Conservation (phyloP, 2,797 vertebrate genomes). For the Phyllotis vaccarum region DNA sequence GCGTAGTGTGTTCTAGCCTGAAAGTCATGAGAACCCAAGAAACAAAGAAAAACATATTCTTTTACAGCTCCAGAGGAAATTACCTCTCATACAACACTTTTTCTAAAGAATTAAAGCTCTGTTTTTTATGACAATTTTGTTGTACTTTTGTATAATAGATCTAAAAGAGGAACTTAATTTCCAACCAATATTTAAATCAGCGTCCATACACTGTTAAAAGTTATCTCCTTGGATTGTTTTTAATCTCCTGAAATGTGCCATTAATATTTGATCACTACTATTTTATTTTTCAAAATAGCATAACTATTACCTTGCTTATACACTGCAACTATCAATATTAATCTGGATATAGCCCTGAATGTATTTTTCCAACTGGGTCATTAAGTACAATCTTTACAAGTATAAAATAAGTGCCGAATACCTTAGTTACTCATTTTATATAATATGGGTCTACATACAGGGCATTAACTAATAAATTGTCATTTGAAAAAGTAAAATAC, state of each 20-base stretch:
- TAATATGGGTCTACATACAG: neutral
- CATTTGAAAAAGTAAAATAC: conserved; percentile 28
- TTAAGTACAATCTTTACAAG: neutral
- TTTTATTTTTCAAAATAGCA: conserved; percentile 35
- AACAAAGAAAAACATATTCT: neutral
- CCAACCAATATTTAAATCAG: neutral
- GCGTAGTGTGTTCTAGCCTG: neutral
- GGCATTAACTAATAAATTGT: neutral
- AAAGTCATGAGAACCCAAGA: neutral
- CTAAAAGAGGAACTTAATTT: neutral
- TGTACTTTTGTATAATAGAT: neutral
- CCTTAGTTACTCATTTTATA: neutral
- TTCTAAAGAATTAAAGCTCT: neutral
- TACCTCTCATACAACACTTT: neutral
- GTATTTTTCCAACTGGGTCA: neutral
- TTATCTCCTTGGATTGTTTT: neutral
- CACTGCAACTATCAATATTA: neutral
- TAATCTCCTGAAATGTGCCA: neutral
- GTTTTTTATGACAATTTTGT: neutral
- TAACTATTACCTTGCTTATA: neutral
- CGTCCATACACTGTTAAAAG: neutral
- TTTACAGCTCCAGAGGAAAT: neutral
- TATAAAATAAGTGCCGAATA: neutral
- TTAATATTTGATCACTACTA: conserved; percentile 19
- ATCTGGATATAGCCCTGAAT: neutral